Conservation (phyloP, 1,140 invertebrate species). For the Eubasilissa regina region DNA sequence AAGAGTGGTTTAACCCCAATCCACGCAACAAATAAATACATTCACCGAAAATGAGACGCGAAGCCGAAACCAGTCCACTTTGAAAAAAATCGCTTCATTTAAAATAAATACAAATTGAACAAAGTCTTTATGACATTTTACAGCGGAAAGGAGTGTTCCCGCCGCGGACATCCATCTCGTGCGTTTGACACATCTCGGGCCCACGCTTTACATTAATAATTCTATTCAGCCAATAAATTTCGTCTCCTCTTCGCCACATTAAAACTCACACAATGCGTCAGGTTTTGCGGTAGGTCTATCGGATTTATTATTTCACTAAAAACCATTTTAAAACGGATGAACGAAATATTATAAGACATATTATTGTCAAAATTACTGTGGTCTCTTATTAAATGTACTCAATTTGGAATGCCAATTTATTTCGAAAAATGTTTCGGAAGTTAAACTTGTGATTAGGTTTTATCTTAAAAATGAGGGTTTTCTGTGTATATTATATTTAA, state of each 20-base stretch:
- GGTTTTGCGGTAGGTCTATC: slow-evolving; percentile 1
- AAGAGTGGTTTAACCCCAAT: too few species aligned
- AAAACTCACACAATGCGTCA: background rate
- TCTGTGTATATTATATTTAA: too few species aligned
- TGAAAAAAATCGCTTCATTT: background rate
- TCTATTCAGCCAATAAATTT: background rate
- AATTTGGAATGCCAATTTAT: too few species aligned
- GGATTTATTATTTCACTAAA: background rate
- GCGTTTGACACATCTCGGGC: background rate
- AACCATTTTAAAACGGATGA: too few species aligned
- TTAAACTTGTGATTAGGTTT: too few species aligned
- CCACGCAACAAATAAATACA: too few species aligned
- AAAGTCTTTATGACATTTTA: background rate
- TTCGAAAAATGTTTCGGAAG: too few species aligned
- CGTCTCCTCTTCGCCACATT: background rate
- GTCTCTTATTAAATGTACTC: too few species aligned
- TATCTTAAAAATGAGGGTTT: too few species aligned
- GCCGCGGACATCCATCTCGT: background rate
- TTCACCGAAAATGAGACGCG: background rate
- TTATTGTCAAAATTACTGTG: too few species aligned
- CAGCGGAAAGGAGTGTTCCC: background rate
- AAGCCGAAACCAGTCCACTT: background rate
- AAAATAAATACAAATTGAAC: slow-evolving; percentile 1
- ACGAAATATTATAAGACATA: too few species aligned
- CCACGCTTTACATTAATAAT: background rate